These are phyloP conservation scores for Camponotus vicinus DNA, from an alignment of 1,140 invertebrate species.

Conservation along the genomic window DNA sequence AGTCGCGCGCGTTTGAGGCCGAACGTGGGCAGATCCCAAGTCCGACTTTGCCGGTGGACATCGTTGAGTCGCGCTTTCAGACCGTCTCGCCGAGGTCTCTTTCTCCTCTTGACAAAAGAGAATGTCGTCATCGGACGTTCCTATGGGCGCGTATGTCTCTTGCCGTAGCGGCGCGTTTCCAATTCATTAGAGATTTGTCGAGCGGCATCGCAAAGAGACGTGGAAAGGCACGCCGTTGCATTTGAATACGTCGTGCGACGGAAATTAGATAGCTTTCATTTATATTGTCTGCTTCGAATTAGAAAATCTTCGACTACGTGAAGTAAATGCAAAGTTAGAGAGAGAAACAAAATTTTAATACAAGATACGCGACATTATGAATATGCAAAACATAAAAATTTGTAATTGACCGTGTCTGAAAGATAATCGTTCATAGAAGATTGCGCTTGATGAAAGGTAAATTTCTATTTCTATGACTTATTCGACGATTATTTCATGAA, in stretches of 20 bases:
- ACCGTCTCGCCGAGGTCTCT: constrained; percentile 28
- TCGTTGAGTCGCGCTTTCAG: constrained; percentile 40
- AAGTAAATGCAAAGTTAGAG: background rate
- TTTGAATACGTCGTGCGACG: constrained; percentile 39
- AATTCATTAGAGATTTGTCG: constrained; percentile 59
- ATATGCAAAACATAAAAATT: background rate
- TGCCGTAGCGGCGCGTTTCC: constrained; percentile 24
- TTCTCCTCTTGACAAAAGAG: constrained; percentile 51
- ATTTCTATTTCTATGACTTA: background rate
- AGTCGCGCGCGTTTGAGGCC: constrained; percentile 28
- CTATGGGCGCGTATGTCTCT: constrained; percentile 2
- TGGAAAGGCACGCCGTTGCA: constrained; percentile 19
- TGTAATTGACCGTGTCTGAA: background rate
- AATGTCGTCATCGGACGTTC: constrained; percentile 56
- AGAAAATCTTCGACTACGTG: constrained; percentile 44
- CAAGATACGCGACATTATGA: background rate
- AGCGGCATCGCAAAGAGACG: constrained; percentile 37
- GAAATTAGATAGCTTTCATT: constrained; percentile 29
- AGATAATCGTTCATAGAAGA: background rate
- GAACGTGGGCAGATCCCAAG: constrained; percentile 69
- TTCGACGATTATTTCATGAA: background rate
- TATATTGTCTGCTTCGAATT: constrained; percentile 27
- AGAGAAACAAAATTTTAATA: background rate
- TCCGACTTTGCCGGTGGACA: constrained; percentile 46
- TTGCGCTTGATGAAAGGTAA: background rate